These are phyloP conservation scores for Anolis sagrei DNA, from an alignment of 2,113 vertebrate species.

Conservation along the genomic window DNA sequence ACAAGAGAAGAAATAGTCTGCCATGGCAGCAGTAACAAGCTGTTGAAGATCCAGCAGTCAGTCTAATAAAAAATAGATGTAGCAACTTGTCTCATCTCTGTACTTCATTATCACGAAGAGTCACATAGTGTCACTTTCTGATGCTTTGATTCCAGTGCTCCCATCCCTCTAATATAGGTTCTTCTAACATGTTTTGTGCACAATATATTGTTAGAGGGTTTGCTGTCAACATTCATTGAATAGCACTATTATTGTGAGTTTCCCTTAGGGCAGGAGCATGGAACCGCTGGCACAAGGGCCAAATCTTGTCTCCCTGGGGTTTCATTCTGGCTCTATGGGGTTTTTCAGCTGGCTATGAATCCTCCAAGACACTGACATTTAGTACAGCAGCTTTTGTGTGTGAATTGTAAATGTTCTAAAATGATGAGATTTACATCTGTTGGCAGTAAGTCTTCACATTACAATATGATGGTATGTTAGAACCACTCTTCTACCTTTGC, in stretches of 20 bases:
- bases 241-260: not conserved
- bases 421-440: too few relatives aligned
- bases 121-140: slow-evolving; percentile 12
- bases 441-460: too few relatives aligned
- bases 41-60: not conserved
- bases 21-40: not conserved
- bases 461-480: too few relatives aligned
- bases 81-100: not conserved
- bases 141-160: not conserved
- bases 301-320: too few relatives aligned
- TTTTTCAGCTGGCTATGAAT: too few relatives aligned
- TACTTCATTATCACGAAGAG: slow-evolving; percentile 11
- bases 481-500: too few relatives aligned
- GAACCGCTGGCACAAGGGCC: too few relatives aligned
- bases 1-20: not conserved
- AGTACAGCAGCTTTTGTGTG: too few relatives aligned
- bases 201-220: not conserved
- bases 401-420: too few relatives aligned
- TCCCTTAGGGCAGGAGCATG: not conserved
- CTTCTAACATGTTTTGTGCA: not conserved
- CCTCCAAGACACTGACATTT: too few relatives aligned
- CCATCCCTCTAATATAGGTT: not conserved
- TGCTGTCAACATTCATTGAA: not conserved
- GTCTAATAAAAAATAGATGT: slow-evolving; percentile 12
- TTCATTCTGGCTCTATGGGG: too few relatives aligned